Evolutionary conservation across 2,888 invertebrate species (phyloP), one percentile per base, ranked within the genome.

Genomic region (Schizotus pectinicornis): DNA sequence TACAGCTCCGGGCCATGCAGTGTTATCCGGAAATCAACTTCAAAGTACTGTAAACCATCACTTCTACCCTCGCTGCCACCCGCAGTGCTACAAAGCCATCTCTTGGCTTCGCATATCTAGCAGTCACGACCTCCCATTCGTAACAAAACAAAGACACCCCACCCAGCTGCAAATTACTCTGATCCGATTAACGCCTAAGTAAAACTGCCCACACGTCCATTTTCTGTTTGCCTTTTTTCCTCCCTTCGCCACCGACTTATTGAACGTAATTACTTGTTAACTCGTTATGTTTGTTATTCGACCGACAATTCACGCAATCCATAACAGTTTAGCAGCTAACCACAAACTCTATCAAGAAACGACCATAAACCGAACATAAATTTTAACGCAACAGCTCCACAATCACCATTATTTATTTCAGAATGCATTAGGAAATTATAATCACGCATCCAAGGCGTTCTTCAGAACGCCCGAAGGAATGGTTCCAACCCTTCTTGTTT

Each of bases 11-110:
- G 60, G 60, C 56, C 45, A 56, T 38, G 48, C 39, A 43, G 12
- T 43, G 43, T 60, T 53, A 52, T 60, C 60, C 60, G 60, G 60
- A 60, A 51, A 48, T 51, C 41, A 51, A 48, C 51, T 56, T 60
- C 51, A 52, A 52, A 56, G 52, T 43, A 43, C 38, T 56, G 33
- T 35, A 38, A 60, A 48, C 43, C 52, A 49, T 47, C 35, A 32
- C 37, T 31, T 33, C 48, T 22, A 22, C 36, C 43, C 48, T 32
- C 42, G 56, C 50, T 49, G 49, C 46, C 41, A 32, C 53, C 59
- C 54, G 36, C 47, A 38, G 47, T 47, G 47, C 37, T 36, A 51
- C 48, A 58, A 58, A 58, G 47, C 53, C 38, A 51, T 39, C 54
- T 41, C 48, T 38, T 32, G 47, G 46, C 39, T 39, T 50, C 51